Percentiles rank a stretch among this genome's conserved stretches.
Evolutionary conservation across 1,140 invertebrate genomes (phyloP).

Genomic region (Himalopsyche phryganea): DNA sequence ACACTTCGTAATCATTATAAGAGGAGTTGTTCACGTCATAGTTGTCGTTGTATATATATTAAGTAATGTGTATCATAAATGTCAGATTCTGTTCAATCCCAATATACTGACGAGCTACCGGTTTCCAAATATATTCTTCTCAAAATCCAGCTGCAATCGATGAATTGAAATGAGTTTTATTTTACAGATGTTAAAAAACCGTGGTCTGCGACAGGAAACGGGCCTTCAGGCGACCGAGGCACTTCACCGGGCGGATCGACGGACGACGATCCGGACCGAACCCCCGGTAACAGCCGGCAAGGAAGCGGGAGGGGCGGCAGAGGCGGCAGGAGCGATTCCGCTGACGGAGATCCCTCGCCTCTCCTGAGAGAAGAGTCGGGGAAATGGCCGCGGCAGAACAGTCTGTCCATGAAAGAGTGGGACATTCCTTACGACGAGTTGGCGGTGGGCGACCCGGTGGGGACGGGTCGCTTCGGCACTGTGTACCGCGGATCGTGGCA

Average conservation of each 20-base stretch:
- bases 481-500: slow-evolving; percentile 97
- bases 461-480: slow-evolving; percentile 88
- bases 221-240: neutral
- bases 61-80: too few species aligned
- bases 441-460: slow-evolving; percentile 81
- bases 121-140: too few species aligned
- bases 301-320: slow-evolving; percentile 38
- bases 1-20: too few species aligned
- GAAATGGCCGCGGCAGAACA: slow-evolving; percentile 85
- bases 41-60: too few species aligned
- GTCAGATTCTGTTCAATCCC: too few species aligned
- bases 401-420: slow-evolving; percentile 93
- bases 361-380: slow-evolving; percentile 47
- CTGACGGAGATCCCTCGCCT: slow-evolving; percentile 70
- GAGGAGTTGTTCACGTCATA: too few species aligned
- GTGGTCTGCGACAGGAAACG: neutral
- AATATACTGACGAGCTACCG: too few species aligned
- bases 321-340: slow-evolving; percentile 73
- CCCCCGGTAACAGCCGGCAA: slow-evolving; percentile 51
- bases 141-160: too few species aligned
- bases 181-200: slow-evolving; percentile 26
- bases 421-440: slow-evolving; percentile 96
- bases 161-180: neutral
- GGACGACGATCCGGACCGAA: slow-evolving; percentile 79
- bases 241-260: slow-evolving; percentile 50